phyloP scores from a whole-genome alignment of 2,113 vertebrate genomes.

The Pluvialis apricaria region DNA sequence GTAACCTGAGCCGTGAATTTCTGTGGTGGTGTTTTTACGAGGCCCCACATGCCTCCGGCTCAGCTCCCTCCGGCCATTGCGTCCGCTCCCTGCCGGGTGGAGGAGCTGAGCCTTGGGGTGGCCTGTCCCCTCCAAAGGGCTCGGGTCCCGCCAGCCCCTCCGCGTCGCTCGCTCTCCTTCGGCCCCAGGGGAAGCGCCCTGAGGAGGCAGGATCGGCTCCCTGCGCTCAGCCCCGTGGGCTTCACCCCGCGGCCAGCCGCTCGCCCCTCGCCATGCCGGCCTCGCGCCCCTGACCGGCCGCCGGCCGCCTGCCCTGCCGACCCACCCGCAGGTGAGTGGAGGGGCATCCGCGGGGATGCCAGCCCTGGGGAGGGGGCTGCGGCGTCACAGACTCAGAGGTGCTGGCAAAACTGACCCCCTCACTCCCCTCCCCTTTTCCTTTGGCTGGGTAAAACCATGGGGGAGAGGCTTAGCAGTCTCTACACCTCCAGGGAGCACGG shows the following conservation, averaged over 20 bases:
- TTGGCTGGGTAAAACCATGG: background rate
- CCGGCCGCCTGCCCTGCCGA: background rate
- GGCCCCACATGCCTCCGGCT: slow-evolving; percentile 12
- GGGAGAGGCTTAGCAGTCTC: background rate
- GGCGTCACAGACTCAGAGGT: background rate
- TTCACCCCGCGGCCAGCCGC: background rate
- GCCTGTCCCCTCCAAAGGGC: background rate
- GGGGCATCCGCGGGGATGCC: background rate
- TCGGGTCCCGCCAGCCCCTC: background rate
- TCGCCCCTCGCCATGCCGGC: fast-evolving
- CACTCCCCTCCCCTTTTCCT: background rate
- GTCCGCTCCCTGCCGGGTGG: background rate
- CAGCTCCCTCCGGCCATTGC: background rate
- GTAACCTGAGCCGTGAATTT: slow-evolving; percentile 76
- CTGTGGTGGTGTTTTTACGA: slow-evolving; percentile 15
- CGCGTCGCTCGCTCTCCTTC: fast-evolving
- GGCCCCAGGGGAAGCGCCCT: background rate
- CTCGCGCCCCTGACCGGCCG: background rate
- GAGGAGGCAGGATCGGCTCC: background rate
- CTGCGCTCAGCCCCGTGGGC: fast-evolving
- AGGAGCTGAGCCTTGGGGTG: background rate
- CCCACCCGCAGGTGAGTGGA: slow-evolving; percentile 17
- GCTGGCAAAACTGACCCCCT: fast-evolving
- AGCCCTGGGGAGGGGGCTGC: background rate
- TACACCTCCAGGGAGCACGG: background rate